These are phyloP conservation scores for Acrobasis suavella DNA, from an alignment of 2,888 invertebrate species.

Conservation along the genomic window DNA sequence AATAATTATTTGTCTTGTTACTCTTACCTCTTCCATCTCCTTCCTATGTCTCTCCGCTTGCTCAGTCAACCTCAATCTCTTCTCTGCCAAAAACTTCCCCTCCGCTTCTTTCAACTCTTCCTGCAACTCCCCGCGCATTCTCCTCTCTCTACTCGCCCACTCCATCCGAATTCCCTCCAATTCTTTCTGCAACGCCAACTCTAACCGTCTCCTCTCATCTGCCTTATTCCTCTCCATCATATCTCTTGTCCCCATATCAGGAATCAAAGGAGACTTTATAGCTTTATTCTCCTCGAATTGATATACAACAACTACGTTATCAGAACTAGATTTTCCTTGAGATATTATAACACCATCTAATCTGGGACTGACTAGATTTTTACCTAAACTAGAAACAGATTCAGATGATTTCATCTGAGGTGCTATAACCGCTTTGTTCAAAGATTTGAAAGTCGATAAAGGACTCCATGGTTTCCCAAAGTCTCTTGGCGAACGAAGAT, in stretches of 20 bases:
- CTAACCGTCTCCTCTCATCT: slow-evolving; percentile 68
- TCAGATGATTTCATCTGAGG: slow-evolving; percentile 62
- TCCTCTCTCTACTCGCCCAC: slow-evolving; percentile 80
- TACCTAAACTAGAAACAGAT: slow-evolving; percentile 58
- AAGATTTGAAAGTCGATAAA: slow-evolving; percentile 63
- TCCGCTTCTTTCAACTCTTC: slow-evolving; percentile 78
- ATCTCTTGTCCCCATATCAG: slow-evolving; percentile 68
- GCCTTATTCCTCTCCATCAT: slow-evolving; percentile 69
- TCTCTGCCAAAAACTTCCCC: slow-evolving; percentile 67
- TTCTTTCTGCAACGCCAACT: slow-evolving; percentile 73
- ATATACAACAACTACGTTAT: slow-evolving; percentile 74
- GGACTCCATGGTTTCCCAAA: slow-evolving; percentile 67
- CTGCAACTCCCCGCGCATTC: slow-evolving; percentile 77
- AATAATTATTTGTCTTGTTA: no score
- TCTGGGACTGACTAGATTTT: slow-evolving; percentile 63
- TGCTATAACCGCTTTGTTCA: slow-evolving; percentile 52
- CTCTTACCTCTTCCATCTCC: slow-evolving; percentile 72
- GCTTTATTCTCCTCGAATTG: slow-evolving; percentile 68
- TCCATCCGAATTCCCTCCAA: slow-evolving; percentile 81
- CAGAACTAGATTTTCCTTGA: slow-evolving; percentile 70
- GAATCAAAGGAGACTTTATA: slow-evolving; percentile 63
- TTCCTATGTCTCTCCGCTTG: slow-evolving; percentile 69
- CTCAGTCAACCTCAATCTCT: slow-evolving; percentile 66
- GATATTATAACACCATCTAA: slow-evolving; percentile 72
- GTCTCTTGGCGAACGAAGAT: slow-evolving; percentile 61